These are phyloP conservation scores for Hemicrepidius hirtus DNA, from an alignment of 2,888 invertebrate genomes.

Conservation along the genomic window DNA sequence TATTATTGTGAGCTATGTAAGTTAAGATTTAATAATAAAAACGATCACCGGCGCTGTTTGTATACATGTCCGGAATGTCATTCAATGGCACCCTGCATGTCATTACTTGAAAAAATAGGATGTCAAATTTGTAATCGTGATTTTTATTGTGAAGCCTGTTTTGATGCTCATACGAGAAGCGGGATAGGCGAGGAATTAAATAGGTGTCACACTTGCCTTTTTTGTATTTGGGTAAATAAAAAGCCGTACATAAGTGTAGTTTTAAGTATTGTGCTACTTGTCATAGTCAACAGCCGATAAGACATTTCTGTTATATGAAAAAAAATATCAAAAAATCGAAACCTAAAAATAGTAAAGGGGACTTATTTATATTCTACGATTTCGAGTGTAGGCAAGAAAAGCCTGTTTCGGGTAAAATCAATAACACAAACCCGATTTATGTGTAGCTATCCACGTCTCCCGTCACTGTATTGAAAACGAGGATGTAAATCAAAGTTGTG, in stretches of 20 bases:
- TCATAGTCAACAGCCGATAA: background rate
- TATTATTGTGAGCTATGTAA: slow-evolving; percentile 42
- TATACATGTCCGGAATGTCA: slow-evolving; percentile 19
- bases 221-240: slow-evolving; percentile 5
- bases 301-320: slow-evolving; percentile 20
- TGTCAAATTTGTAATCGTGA: background rate
- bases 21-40: slow-evolving; percentile 3
- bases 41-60: background rate
- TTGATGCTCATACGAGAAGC: background rate
- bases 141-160: background rate
- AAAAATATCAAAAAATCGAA: background rate
- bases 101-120: background rate
- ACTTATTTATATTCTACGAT: slow-evolving; percentile 24
- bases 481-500: background rate
- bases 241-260: slow-evolving; percentile 1
- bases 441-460: slow-evolving; percentile 14
- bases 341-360: background rate
- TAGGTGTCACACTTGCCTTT: slow-evolving; percentile 5
- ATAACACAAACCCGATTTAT: slow-evolving; percentile 17
- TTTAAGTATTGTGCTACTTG: background rate
- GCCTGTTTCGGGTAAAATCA: background rate
- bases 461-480: background rate
- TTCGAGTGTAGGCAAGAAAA: background rate
- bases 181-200: background rate
- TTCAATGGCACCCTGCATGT: background rate